Conservation (phyloP, 2,888 invertebrate genomes). For the Macrosoma leucophasiata region DNA sequence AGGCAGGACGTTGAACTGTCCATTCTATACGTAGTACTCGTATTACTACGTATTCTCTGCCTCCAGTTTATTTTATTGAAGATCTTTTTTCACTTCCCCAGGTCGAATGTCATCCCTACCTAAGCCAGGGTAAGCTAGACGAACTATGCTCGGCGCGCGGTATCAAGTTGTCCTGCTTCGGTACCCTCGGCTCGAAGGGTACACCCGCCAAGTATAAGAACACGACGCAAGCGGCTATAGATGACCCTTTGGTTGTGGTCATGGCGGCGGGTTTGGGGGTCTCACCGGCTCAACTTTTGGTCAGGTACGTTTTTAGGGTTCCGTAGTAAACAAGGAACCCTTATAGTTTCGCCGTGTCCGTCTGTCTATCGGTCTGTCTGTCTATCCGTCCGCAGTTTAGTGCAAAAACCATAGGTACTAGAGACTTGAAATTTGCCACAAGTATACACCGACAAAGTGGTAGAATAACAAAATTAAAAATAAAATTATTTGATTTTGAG, state of each 20-base stretch:
- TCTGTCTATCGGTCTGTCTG: no score
- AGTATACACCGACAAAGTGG: no score
- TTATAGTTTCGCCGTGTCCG: no score
- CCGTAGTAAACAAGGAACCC: no score
- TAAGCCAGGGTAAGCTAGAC: constrained; percentile 80
- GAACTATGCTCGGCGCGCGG: constrained; percentile 79
- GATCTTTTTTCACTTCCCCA: constrained; percentile 40
- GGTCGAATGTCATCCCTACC: constrained; percentile 88
- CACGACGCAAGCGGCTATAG: constrained; percentile 77
- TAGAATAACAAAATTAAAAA: constrained; percentile 1
- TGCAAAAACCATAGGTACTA: no score
- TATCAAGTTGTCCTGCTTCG: constrained; percentile 84
- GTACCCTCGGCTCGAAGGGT: constrained; percentile 82
- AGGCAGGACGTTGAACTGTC: no score
- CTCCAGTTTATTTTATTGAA: no score
- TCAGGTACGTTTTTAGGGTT: constrained; percentile 39
- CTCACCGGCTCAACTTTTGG: constrained; percentile 47
- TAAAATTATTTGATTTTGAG: no score
- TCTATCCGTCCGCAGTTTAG: no score
- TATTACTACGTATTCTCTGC: no score
- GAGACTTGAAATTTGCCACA: no score
- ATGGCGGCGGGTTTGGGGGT: constrained; percentile 50
- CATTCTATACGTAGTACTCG: no score
- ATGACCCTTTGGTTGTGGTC: constrained; percentile 79
- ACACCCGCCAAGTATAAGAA: constrained; percentile 80